Evolutionary conservation across 2,888 invertebrate genomes (phyloP), one percentile per base, ranked within the genome.

Genomic region (Megamerina dolium): DNA sequence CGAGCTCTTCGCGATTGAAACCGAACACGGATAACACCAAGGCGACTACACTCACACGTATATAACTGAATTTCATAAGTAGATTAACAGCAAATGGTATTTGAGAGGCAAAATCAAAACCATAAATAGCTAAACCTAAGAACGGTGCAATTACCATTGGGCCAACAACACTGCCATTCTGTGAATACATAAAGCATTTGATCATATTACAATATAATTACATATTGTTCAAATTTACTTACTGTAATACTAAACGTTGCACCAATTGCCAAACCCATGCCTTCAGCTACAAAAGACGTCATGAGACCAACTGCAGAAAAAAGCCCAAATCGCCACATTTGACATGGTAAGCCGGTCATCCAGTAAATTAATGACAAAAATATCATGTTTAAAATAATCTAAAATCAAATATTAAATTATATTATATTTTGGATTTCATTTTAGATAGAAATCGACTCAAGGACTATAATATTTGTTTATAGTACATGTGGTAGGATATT

Each of bases 231-330:
- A 5, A 27, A 20, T n/a, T n/a, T n/a, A 72, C 77, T 75, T 60
- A 83, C 83, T 54, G 78, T 77, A 42, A 82, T 75, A 60, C 74
- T 81, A 52, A 82, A 82, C 9, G 80, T 70, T 3, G 82, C 79
- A 39, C 88, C 88, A 55, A 89, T 85, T 1, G 86, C 79, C 47
- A 88, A 62, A 1, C 88, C 89, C 63, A 87, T 75, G 23, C 86
- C 85, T 63, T 89, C 89, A 14, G 87, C 81, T 1, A 82, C 82
- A 30, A 89, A 70, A 0, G 85, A 83, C 8, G 84, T 81, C 41
- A 82, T 73, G 38, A 83, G 77, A 1, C 82, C 81, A 19, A 85
- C 75, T 0, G 81, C 59, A 23, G 81, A 76, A 65, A 86, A 87
- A 42, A 82, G 73, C 8, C 76, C 62, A 60, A 86, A 89, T 21